Evolutionary conservation across 2,797 vertebrate genomes (phyloP).

Genomic region (Vespertilio murinus): DNA sequence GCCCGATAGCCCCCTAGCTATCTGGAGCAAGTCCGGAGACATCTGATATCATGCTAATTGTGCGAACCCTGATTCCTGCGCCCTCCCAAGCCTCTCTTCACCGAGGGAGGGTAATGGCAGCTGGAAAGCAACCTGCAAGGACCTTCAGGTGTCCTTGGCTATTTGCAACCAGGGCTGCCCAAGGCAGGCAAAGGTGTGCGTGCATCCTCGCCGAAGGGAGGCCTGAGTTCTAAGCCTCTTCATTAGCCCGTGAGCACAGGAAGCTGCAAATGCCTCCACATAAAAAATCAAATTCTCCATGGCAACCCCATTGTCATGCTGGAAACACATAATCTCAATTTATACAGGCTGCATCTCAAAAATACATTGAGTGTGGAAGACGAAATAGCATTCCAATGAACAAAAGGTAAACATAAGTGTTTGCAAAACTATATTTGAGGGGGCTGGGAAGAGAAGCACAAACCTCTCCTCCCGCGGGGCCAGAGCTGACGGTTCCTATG

Average conservation of each 20-base stretch:
- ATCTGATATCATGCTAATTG: not conserved
- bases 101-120: not conserved
- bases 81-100: not conserved
- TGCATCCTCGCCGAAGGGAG: not conserved
- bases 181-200: not conserved
- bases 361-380: slow-evolving; percentile 11
- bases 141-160: not conserved
- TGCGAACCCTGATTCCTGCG: not conserved
- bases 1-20: not conserved
- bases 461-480: not conserved
- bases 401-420: not conserved
- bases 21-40: not conserved
- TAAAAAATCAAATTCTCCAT: slow-evolving; percentile 67
- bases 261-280: slow-evolving; percentile 32
- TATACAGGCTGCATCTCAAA: slow-evolving; percentile 44
- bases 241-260: not conserved
- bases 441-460: not conserved
- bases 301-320: slow-evolving; percentile 73
- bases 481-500: not conserved
- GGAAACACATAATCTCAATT: slow-evolving; percentile 53
- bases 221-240: not conserved
- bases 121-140: not conserved
- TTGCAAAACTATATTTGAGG: not conserved
- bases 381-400: slow-evolving; percentile 26
- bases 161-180: not conserved